These are phyloP conservation scores for Neotoma lepida DNA, from an alignment of 2,113 vertebrate genomes.

Conservation along the genomic window DNA sequence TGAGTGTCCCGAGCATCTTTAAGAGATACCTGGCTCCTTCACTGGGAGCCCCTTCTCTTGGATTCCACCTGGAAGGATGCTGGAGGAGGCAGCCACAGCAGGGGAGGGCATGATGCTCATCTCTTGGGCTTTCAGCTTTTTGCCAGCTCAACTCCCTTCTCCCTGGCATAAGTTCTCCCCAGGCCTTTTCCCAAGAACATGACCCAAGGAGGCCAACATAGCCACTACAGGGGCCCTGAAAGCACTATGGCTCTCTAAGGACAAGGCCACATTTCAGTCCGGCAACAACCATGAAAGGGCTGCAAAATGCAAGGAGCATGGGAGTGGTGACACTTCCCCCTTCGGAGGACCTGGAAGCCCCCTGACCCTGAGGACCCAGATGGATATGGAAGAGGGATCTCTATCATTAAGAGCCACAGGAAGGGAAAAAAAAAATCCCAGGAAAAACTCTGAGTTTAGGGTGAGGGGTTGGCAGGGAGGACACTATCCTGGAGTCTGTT, in stretches of 20 bases:
- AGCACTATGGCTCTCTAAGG: background rate
- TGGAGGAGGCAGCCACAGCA: background rate
- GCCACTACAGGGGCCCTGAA: background rate
- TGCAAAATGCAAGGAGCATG: background rate
- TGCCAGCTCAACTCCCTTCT: background rate
- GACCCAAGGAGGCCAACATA: background rate
- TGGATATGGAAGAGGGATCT: background rate
- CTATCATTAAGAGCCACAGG: background rate
- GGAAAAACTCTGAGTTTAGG: background rate
- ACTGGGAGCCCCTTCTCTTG: background rate
- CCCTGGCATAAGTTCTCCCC: background rate
- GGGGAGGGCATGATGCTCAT: background rate
- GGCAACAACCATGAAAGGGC: background rate
- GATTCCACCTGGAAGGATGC: background rate
- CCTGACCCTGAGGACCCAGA: background rate
- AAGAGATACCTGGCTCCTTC: background rate
- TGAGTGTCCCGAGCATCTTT: background rate
- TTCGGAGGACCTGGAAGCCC: background rate
- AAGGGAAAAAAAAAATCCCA: background rate
- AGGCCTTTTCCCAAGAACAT: background rate
- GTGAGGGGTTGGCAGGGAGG: rapidly evolving
- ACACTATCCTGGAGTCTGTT: background rate
- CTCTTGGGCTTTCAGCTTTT: background rate
- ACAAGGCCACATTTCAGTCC: background rate
- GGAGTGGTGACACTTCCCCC: no score